Conservation (phyloP, 2,113 vertebrate genomes). For the Malurus melanocephalus region DNA sequence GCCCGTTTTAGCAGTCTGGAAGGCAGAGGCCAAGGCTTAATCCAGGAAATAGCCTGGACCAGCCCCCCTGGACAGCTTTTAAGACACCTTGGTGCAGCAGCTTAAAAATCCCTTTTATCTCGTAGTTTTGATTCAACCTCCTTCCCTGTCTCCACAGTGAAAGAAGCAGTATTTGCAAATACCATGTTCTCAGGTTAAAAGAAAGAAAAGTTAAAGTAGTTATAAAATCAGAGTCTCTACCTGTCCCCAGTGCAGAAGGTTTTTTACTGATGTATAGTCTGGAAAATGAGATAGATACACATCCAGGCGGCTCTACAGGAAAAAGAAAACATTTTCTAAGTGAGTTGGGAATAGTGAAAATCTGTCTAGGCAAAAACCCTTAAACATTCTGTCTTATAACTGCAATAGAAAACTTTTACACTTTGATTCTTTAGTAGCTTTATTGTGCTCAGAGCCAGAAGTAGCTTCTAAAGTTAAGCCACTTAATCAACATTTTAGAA, state of each 20-base stretch:
- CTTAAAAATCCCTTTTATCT: not conserved
- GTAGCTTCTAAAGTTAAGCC: not conserved
- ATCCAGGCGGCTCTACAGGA: constrained; percentile 76
- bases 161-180: not conserved
- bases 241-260: constrained; percentile 88
- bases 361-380: not conserved
- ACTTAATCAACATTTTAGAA: not conserved
- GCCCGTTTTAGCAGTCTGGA: constrained; percentile 57
- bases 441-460: not conserved
- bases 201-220: not conserved
- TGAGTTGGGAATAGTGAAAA: not conserved
- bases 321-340: not conserved
- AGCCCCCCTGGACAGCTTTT: not conserved
- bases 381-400: not conserved
- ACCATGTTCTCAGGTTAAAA: not conserved
- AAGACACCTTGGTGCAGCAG: not conserved
- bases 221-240: constrained; percentile 57
- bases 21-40: not conserved
- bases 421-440: not conserved
- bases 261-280: constrained; percentile 86
- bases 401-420: fast-evolving
- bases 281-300: constrained; percentile 88
- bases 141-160: not conserved
- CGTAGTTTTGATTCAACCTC: not conserved
- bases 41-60: not conserved